These are phyloP conservation scores for Takifugu flavidus DNA, from an alignment of 2,113 vertebrate genomes.

Conservation along the genomic window DNA sequence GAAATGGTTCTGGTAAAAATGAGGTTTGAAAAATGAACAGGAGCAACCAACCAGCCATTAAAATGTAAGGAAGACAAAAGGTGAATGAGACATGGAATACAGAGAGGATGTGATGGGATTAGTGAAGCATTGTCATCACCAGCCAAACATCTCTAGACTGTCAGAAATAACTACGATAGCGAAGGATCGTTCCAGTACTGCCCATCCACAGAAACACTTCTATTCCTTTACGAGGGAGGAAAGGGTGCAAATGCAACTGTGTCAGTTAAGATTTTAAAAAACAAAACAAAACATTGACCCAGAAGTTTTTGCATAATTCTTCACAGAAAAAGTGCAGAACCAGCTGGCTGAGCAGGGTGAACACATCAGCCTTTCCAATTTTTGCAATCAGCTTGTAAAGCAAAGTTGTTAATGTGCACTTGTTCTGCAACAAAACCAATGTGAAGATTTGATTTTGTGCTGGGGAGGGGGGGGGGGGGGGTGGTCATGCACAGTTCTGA, in stretches of 20 bases:
- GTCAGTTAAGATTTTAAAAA: slow-evolving; percentile 21
- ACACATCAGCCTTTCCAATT: no score
- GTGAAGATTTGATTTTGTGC: slow-evolving; percentile 13
- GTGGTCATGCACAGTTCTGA: slow-evolving; percentile 60
- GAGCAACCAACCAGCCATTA: slow-evolving; percentile 2
- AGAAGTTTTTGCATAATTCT: no score
- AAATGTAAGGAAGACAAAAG: slow-evolving; percentile 11
- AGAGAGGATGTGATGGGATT: slow-evolving; percentile 32
- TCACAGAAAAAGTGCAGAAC: no score
- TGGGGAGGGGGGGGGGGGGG: neutral
- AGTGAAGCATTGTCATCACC: slow-evolving; percentile 44
- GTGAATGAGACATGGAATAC: slow-evolving; percentile 1
- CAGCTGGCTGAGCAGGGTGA: no score
- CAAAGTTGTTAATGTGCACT: slow-evolving; percentile 6
- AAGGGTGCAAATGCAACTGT: slow-evolving; percentile 41
- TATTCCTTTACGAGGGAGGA: slow-evolving; percentile 50
- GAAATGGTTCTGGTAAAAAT: neutral
- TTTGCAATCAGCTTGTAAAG: no score
- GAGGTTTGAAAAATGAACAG: slow-evolving; percentile 9
- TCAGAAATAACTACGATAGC: slow-evolving; percentile 34
- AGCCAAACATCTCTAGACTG: slow-evolving; percentile 25
- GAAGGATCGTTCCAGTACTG: slow-evolving; percentile 50
- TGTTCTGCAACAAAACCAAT: slow-evolving; percentile 21
- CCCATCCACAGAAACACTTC: slow-evolving; percentile 54
- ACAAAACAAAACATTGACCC: neutral